phyloP scores from a whole-genome alignment of 2,113 vertebrate species.

The Oryzias javanicus region DNA sequence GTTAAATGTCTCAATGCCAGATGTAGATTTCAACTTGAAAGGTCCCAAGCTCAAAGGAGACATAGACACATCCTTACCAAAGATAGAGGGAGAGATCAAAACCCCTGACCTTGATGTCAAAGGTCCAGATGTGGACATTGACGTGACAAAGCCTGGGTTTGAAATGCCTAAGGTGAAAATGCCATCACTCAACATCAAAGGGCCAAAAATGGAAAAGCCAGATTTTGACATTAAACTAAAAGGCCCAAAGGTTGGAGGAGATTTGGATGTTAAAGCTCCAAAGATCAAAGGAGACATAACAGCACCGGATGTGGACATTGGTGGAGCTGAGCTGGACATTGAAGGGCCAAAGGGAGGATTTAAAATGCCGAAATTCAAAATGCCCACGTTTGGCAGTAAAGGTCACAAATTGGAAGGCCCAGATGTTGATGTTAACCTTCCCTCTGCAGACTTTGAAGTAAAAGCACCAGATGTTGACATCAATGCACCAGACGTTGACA shows the following conservation, averaged over 20 bases:
- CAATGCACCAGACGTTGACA: neutral
- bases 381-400: conserved; percentile 42
- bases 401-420: neutral
- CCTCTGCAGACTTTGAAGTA: neutral
- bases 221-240: conserved; percentile 71
- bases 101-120: conserved; percentile 5
- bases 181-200: conserved; percentile 1
- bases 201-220: conserved; percentile 20
- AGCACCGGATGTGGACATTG: neutral
- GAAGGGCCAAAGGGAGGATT: conserved; percentile 28
- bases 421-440: neutral
- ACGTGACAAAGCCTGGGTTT: conserved; percentile 49
- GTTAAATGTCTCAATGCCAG: conserved; percentile 17
- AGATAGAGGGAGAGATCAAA: conserved; percentile 15
- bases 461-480: conserved; percentile 1
- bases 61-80: conserved; percentile 18
- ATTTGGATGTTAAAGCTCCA: conserved; percentile 63
- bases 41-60: conserved; percentile 34
- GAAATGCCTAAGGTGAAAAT: conserved; percentile 9
- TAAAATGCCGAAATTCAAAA: conserved; percentile 51
- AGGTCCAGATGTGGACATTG: conserved; percentile 59
- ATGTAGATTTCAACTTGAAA: conserved; percentile 23
- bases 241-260: conserved; percentile 48
- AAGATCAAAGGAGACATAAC: conserved; percentile 28
- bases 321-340: conserved; percentile 17